phyloP scores from a whole-genome alignment of 2,888 invertebrate genomes.

The Trichopria drosophilae region DNA sequence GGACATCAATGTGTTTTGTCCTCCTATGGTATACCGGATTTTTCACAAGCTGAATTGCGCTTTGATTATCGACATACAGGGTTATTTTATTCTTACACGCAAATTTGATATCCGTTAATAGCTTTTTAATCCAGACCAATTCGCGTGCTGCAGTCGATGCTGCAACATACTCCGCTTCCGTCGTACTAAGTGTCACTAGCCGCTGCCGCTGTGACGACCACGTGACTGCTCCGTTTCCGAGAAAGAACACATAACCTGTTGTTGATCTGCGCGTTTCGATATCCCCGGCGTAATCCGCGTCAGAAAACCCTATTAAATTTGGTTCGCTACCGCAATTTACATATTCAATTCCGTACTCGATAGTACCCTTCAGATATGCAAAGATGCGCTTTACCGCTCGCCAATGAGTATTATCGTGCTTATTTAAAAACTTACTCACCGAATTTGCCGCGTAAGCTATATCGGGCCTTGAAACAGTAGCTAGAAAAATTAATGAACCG shows the following conservation, averaged over 20 bases:
- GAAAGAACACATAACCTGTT: neutral
- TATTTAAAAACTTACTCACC: too few species aligned
- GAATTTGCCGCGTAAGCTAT: too few species aligned
- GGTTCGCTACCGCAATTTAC: too few species aligned
- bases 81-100: neutral
- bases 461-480: conserved; percentile 19
- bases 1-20: conserved; percentile 6
- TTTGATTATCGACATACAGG: conserved; percentile 5
- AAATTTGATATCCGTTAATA: conserved; percentile 4
- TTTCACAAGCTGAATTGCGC: neutral
- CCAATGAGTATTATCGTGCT: too few species aligned
- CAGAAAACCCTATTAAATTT: too few species aligned
- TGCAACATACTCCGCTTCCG: conserved; percentile 7
- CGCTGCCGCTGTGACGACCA: conserved; percentile 4
- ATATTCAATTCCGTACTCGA: too few species aligned
- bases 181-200: conserved; percentile 5
- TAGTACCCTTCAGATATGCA: too few species aligned
- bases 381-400: too few species aligned
- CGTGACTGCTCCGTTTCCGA: neutral
- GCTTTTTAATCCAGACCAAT: conserved; percentile 8
- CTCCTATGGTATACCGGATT: conserved; percentile 3
- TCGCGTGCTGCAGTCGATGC: conserved; percentile 3
- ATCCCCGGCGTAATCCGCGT: too few species aligned
- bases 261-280: conserved; percentile 3
- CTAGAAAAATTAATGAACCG: too few species aligned